Evolutionary conservation across 1,140 invertebrate species (phyloP).

Genomic region (Diuraphis noxia): DNA sequence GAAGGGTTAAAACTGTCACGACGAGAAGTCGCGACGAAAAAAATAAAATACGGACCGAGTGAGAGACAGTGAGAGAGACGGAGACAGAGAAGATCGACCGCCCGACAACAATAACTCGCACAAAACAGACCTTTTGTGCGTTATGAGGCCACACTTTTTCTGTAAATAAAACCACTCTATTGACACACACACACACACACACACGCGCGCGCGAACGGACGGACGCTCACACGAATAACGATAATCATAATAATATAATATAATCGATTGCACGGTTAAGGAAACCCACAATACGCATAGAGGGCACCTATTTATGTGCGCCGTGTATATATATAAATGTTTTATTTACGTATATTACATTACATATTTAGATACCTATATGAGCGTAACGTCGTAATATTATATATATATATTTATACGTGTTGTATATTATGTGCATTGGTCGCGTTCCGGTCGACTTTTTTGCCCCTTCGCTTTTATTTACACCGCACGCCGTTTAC

Average conservation of each 20-base stretch:
- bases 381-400: conserved; percentile 1
- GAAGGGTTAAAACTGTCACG: conserved; percentile 39
- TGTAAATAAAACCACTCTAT: conserved; percentile 33
- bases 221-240: not conserved
- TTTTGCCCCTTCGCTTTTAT: not conserved
- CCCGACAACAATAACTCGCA: not conserved
- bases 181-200: not conserved
- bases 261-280: not conserved
- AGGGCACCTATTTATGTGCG: not conserved
- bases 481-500: too few species aligned
- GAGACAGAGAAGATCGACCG: not conserved
- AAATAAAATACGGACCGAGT: not conserved
- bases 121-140: not conserved
- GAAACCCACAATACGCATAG: not conserved
- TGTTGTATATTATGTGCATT: too few species aligned
- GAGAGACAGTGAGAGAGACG: too few species aligned
- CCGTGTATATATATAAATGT: too few species aligned
- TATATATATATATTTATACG: not conserved
- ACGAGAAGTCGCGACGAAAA: not conserved
- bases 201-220: not conserved
- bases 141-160: not conserved
- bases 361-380: not conserved
- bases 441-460: not conserved
- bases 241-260: not conserved
- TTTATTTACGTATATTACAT: too few species aligned